Evolutionary conservation across 2,113 vertebrate genomes (phyloP), one percentile per base, ranked within the genome.

Genomic region (Prunella himalayana): DNA sequence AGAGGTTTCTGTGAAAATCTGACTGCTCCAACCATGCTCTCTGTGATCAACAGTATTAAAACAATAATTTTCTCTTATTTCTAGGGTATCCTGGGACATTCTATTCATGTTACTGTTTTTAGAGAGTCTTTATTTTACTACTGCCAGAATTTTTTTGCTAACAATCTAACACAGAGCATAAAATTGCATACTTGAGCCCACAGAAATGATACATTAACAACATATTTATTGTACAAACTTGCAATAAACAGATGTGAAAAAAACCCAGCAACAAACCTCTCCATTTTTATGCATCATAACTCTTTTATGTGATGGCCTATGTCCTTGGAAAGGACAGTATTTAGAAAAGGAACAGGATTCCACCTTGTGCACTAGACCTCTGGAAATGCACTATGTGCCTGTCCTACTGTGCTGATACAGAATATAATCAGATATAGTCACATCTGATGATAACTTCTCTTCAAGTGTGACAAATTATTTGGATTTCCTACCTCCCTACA

Each of bases 401-500:
- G 5, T 41, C 27, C 22, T 59, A 25, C 15, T 56, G 22, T 3
- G 2, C 15, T 51, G 39, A 60, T 27, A 47, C 6, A 65, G 41
- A 57, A 56, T 51, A 65, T 44, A 59, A 28, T 49, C 18, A 39
- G 13, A 35, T 59, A 51, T 35, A 59, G 20, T 70, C 33, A 51
- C 14, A 50, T n/a, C 6, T 61, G 31, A 60, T 5, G 0, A 49
- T 24, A 53, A 53, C 71, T 87, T 71, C 8, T 64, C 33, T 83
- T 83, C 19, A 72, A 54, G 15, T 17, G 39, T 47, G 9, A 1
- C 51, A 27, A 68, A 1, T 45, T 41, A 71, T 73, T 71, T 9
- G 0, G 10, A 17, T 33, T 51, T 71, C 12, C 27, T 6, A n/a
- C 2, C 15, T 27, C 2, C 4, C 9, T 49, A 70, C 28, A 49